Base-by-base conservation (phyloP, 2,888 invertebrate genomes). In the Mayetiola destructor region DNA sequence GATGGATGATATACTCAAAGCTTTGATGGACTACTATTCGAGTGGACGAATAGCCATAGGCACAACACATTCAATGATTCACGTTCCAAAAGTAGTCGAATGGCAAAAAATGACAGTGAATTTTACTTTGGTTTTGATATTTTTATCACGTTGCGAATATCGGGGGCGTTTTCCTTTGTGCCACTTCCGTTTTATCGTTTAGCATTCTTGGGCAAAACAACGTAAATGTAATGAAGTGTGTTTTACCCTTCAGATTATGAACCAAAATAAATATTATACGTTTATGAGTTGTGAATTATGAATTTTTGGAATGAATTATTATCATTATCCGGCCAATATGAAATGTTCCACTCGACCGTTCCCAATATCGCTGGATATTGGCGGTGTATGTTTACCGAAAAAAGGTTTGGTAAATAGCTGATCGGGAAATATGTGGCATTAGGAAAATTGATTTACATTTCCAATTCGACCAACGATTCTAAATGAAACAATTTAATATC, bases 111-210 rank as follows among this genome's bases (percentile, higher is more conserved):
- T 4, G 3, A 48, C 14, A 23, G 27, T 9, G 27, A 27, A 2
- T 42, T 42, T 42, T 42, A 42, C 14, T 23, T 18, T 9, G n/a
- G 48, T 27, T 9, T 48, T 48, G 48, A 48, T 48, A 48, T 48
- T 48, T 48, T 48, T 27, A 48, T 27, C 48, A 48, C 48, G 48
- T 48, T 27, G 20, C 9, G 3, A 42, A 21, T 42, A 23, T 21
- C 12, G 6, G 5, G n/a, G n/a, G n/a, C 16, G n/a, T 48, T 48
- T 48, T n/a, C 48, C 23, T 27, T 48, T 8, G n/a, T n/a, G n/a
- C n/a, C 23, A 23, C 23, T 23, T 27, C 16, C 2, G n/a, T 3
- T 48, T 48, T 40, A 8, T 18, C n/a, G 39, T 18, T 39, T 39
- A 18, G 18, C 39, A 39, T 39, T 8, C 6, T n/a, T 37, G n/a